Percentiles rank a stretch among this genome's conserved stretches.
Conservation (phyloP, 1,140 invertebrate species). For the Dinoponera quadriceps region DNA sequence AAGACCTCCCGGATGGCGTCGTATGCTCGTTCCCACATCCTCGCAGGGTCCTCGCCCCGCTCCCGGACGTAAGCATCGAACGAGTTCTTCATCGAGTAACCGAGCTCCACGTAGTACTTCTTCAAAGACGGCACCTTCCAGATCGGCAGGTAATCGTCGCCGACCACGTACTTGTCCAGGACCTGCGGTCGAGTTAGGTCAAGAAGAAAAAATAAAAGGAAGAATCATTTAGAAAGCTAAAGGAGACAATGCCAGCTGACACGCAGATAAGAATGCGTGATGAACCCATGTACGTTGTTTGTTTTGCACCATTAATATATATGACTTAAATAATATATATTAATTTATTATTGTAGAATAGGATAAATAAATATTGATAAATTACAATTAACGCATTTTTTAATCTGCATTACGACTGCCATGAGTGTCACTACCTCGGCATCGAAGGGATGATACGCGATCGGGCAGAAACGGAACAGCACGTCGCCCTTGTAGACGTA, state of each 20-base stretch:
- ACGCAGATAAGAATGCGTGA: no score
- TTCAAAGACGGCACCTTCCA: conserved; percentile 96
- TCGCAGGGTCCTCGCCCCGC: conserved; percentile 89
- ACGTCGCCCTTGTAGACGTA: conserved; percentile 96
- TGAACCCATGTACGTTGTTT: no score
- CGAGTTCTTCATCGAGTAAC: conserved; percentile 94
- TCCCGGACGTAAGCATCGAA: conserved; percentile 93
- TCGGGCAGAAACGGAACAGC: conserved; percentile 96
- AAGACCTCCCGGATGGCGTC: conserved; percentile 92
- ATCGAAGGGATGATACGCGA: conserved; percentile 97
- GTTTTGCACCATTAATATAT: no score
- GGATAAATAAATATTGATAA: no score
- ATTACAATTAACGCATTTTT: no score
- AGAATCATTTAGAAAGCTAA: no score
- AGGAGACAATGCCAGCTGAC: no score
- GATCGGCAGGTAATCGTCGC: conserved; percentile 97
- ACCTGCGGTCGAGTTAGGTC: conserved; percentile 74
- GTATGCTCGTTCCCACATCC: conserved; percentile 94
- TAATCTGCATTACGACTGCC: no score
- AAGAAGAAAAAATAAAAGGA: no score
- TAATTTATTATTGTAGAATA: no score
- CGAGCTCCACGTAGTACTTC: conserved; percentile 91
- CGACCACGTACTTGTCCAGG: conserved; percentile 96
- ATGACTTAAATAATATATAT: no score
- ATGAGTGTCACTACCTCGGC: no score